These are phyloP conservation scores for Tympanoctomys barrerae DNA, from an alignment of 2,797 vertebrate species.

Conservation along the genomic window DNA sequence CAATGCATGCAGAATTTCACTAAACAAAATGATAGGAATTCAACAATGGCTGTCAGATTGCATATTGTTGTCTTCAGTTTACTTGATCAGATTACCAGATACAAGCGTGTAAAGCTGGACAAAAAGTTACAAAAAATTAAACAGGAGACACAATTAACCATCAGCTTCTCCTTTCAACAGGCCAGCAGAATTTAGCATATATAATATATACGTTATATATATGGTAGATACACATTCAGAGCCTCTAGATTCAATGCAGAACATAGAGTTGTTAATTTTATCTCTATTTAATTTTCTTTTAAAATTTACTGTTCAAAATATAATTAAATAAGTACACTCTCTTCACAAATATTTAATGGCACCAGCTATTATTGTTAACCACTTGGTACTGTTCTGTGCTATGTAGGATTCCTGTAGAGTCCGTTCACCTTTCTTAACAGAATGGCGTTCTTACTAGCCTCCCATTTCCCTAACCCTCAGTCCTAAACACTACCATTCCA, in stretches of 20 bases:
- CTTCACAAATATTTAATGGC: not conserved
- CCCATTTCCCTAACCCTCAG: accelerated
- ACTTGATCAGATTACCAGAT: no score
- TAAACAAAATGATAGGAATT: no score
- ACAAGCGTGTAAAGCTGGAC: no score
- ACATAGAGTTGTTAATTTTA: not conserved
- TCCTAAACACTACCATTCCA: not conserved
- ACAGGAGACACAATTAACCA: no score
- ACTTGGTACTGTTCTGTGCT: not conserved
- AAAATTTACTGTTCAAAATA: not conserved
- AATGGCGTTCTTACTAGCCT: not conserved
- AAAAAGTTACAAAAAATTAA: no score
- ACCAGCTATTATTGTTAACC: no score
- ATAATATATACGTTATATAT: no score
- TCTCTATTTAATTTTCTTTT: not conserved
- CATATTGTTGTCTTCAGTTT: no score
- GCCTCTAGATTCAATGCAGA: not conserved
- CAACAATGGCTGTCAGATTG: no score
- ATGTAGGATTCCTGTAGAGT: not conserved
- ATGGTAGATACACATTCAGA: not conserved
- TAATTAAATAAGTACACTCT: not conserved
- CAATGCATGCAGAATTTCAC: no score
- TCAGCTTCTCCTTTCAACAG: no score
- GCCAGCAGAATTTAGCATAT: no score
- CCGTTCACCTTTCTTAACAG: not conserved